Percentiles rank a stretch among this genome's conserved stretches.
These are phyloP conservation scores for Drosophila fulvimacula DNA, from an alignment of 2,888 invertebrate genomes.

Conservation along the genomic window DNA sequence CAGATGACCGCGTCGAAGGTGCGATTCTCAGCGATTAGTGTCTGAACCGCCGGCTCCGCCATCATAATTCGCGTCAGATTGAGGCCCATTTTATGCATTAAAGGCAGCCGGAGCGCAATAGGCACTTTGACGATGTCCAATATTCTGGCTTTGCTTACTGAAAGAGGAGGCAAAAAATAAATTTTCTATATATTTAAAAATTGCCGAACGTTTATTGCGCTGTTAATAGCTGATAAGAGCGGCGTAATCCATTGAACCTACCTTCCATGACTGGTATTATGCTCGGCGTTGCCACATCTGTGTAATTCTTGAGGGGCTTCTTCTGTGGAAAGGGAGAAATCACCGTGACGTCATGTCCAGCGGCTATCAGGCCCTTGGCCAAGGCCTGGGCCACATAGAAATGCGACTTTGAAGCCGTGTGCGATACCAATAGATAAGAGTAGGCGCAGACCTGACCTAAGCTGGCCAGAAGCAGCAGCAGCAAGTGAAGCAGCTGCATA, in stretches of 20 bases:
- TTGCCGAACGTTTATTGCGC: neutral
- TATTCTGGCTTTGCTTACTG: constrained; percentile 35
- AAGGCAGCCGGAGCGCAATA: constrained; percentile 15
- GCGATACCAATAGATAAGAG: constrained; percentile 67
- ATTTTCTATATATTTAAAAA: neutral
- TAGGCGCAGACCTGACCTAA: constrained; percentile 49
- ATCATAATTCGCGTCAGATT: constrained; percentile 55
- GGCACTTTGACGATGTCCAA: constrained; percentile 24
- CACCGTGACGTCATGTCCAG: constrained; percentile 83
- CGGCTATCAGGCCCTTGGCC: constrained; percentile 77
- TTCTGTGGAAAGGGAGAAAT: constrained; percentile 79
- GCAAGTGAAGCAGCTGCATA: constrained; percentile 10
- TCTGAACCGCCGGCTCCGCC: constrained; percentile 63
- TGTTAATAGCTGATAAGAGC: constrained; percentile 21
- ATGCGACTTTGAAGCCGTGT: constrained; percentile 67
- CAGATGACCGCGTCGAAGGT: constrained; percentile 83
- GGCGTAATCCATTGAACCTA: constrained; percentile 39
- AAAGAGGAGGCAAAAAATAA: neutral
- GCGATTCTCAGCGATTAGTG: constrained; percentile 78
- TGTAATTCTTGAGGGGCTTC: constrained; percentile 69
- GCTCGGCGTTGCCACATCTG: constrained; percentile 59
- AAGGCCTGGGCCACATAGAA: constrained; percentile 76
- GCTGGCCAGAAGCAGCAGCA: constrained; percentile 20
- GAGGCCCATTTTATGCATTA: constrained; percentile 41
- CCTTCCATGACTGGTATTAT: constrained; percentile 48